Conservation (phyloP, 2,113 vertebrate genomes). For the Pionites leucogaster region DNA sequence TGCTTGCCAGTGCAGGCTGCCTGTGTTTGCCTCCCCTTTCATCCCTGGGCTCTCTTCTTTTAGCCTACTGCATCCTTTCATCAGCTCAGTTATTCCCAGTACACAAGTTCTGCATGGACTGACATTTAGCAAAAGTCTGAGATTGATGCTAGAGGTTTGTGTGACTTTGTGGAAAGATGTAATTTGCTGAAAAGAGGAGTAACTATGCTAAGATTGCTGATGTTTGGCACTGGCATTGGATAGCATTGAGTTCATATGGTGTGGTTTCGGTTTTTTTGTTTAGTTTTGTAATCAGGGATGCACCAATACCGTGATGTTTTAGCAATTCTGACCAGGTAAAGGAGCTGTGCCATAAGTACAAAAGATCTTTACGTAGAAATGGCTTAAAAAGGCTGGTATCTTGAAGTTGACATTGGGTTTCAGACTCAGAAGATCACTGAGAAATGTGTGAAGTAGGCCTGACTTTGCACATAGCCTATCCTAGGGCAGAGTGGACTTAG, state of each 20-base stretch:
- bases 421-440: background rate
- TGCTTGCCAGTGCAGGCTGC: background rate
- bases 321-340: background rate
- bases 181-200: background rate
- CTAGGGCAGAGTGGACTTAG: background rate
- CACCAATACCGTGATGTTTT: background rate
- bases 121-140: background rate
- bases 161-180: background rate
- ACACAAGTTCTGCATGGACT: background rate
- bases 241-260: background rate
- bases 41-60: background rate
- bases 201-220: background rate
- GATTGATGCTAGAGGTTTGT: background rate
- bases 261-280: background rate
- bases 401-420: background rate
- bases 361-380: background rate
- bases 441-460: background rate
- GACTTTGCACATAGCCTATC: background rate
- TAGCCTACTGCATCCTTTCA: background rate
- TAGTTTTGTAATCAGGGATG: background rate
- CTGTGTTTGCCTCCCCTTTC: background rate
- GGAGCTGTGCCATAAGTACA: background rate
- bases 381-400: background rate
- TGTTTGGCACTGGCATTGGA: background rate
- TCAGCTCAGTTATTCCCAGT: background rate